Conservation (phyloP, 2,797 vertebrate genomes). For the Danio kyathit region DNA sequence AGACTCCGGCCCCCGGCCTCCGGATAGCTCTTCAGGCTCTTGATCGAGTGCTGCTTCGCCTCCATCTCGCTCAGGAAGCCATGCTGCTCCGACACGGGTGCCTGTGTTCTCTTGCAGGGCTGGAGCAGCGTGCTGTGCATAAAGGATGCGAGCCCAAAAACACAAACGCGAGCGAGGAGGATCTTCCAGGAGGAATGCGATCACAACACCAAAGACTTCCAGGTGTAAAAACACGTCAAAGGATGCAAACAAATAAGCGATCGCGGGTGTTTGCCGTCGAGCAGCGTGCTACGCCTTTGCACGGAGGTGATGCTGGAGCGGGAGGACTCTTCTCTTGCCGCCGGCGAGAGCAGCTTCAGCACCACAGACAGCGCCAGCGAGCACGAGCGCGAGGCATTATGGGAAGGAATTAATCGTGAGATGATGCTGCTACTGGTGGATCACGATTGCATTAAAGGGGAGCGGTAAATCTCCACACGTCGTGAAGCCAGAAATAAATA, state of each 20-base stretch:
- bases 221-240: neutral
- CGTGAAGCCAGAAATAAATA: neutral
- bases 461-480: neutral
- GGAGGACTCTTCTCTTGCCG: constrained; percentile 63
- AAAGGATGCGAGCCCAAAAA: constrained; percentile 71
- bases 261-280: neutral
- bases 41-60: constrained; percentile 80
- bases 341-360: constrained; percentile 84
- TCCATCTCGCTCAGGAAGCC: constrained; percentile 81
- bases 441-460: constrained; percentile 43
- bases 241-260: neutral
- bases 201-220: neutral
- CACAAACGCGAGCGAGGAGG: neutral
- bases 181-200: constrained; percentile 8
- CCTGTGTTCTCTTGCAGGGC: constrained; percentile 74
- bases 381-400: constrained; percentile 81
- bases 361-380: constrained; percentile 82
- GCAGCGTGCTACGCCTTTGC: constrained; percentile 36
- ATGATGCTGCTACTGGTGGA: constrained; percentile 62
- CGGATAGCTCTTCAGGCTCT: constrained; percentile 81
- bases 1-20: constrained; percentile 83
- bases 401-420: constrained; percentile 79
- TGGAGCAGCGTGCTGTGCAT: constrained; percentile 83
- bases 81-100: constrained; percentile 77
- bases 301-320: constrained; percentile 63